A percentile compares a stretch with the other conserved stretches of the same genome.
Evolutionary conservation across 2,113 vertebrate genomes (phyloP).

Genomic region (Crypturellus undulatus): DNA sequence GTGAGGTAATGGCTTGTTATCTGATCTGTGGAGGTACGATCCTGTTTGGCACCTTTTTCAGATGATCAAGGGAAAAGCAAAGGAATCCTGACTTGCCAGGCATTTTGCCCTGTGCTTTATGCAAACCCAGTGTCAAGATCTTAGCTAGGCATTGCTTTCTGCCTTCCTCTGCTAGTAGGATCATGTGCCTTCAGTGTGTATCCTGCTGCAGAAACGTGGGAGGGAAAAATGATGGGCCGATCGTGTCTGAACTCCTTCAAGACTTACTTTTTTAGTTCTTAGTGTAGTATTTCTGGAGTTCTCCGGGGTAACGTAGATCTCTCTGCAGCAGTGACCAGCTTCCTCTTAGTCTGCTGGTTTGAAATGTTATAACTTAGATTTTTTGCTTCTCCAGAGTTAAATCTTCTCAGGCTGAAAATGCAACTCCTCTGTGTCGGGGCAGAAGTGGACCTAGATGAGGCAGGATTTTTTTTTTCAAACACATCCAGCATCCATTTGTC

Average conservation of each 20-base stretch:
- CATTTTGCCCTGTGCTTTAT: neutral
- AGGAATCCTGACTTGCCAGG: neutral
- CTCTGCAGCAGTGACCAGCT: neutral
- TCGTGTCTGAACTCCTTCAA: neutral
- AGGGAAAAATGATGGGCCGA: neutral
- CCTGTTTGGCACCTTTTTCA: neutral
- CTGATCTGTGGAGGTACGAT: constrained; percentile 1
- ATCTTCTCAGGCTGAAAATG: neutral
- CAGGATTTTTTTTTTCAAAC: neutral
- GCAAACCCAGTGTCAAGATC: neutral
- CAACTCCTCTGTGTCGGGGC: accelerated
- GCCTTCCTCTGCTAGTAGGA: neutral
- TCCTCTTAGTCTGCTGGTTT: neutral
- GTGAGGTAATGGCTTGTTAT: neutral
- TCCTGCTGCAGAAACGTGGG: neutral
- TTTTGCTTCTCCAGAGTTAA: accelerated
- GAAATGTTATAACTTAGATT: neutral
- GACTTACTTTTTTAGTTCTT: neutral
- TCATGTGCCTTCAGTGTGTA: neutral
- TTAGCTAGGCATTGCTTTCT: neutral
- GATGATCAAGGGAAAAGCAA: neutral
- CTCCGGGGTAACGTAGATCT: neutral
- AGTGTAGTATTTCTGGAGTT: neutral
- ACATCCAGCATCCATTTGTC: neutral
- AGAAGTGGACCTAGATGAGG: accelerated